A percentile compares a stretch with the other conserved stretches of the same genome.
phyloP scores from a whole-genome alignment of 2,888 invertebrate genomes.

The Elaeidobius kamerunicus region DNA sequence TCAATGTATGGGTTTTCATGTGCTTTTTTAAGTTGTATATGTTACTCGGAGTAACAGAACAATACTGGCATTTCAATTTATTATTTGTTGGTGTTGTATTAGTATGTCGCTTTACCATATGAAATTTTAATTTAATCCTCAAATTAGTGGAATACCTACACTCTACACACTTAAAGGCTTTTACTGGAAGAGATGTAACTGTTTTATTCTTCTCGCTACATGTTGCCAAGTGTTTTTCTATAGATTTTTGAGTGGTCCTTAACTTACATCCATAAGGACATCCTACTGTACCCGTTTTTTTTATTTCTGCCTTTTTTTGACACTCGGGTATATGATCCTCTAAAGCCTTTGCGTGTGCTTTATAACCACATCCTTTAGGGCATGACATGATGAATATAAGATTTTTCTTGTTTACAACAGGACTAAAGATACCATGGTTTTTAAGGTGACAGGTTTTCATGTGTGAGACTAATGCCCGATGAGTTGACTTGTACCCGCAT shows the following conservation, averaged over 20 bases:
- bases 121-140: constrained; percentile 12
- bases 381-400: not conserved
- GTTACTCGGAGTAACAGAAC: not conserved
- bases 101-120: constrained; percentile 6
- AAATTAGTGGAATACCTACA: constrained; percentile 6
- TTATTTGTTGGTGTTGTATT: not conserved
- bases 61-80: not conserved
- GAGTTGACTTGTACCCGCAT: too few species aligned
- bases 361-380: not conserved
- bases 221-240: not conserved
- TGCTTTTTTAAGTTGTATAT: not conserved
- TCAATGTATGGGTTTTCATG: constrained; percentile 1
- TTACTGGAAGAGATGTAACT: too few species aligned
- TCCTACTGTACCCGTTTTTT: too few species aligned
- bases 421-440: not conserved
- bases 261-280: too few species aligned
- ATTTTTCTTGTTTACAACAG: not conserved
- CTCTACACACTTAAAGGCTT: constrained; percentile 4
- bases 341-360: not conserved
- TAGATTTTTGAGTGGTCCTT: too few species aligned
- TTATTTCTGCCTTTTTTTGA: too few species aligned
- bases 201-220: too few species aligned
- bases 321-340: not conserved
- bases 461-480: too few species aligned
- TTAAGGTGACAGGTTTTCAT: not conserved